Evolutionary conservation across 2,888 invertebrate species (phyloP), one percentile per base, ranked within the genome.

Genomic region (Sarcophaga variegata): DNA sequence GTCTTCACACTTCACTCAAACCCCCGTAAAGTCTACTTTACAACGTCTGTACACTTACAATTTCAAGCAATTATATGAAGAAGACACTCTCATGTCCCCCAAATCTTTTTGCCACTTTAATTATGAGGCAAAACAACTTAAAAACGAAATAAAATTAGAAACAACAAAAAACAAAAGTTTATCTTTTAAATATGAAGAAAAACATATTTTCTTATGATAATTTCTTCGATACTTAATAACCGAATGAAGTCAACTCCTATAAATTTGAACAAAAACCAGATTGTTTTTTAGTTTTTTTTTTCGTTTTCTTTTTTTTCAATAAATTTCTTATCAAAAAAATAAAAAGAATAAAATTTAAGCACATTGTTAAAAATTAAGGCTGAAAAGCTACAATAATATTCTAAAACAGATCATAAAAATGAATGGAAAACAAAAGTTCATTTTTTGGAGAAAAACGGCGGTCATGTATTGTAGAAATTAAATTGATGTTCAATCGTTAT

Each of bases 271-370:
- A 82, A 14, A 64, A 72, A 83, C 72, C 83, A 78, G 72, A 78
- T 67, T 83, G 11, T 49, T 59, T 72, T 69, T 62, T 54, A 1
- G 0, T 25, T n/a, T 5, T 79, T 27, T 4, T n/a, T 47, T 47
- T 45, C 14, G 1, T 14, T 37, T n/a, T n/a, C 12, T 71, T 59
- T 72, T 54, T 54, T 54, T 54, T 14, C 12, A 54, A 4, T 54
- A 14, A 5, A 14, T 69, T 47, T 49, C 4, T 54, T 17, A 11
- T 64, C 22, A 37, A 37, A 37, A 37, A 17, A 2, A 17, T 20
- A 79, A 86, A 88, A 60, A 85, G 27, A 83, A 85, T 87, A 88
- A 82, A 89, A 89, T 90, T 90, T 90, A 90, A 91, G 90, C 85
- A 90, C 88, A 87, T 91, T 91, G 91, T 83, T 74, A 3, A 83